Conservation (phyloP, 2,888 invertebrate species). For the Myopa testacea region DNA sequence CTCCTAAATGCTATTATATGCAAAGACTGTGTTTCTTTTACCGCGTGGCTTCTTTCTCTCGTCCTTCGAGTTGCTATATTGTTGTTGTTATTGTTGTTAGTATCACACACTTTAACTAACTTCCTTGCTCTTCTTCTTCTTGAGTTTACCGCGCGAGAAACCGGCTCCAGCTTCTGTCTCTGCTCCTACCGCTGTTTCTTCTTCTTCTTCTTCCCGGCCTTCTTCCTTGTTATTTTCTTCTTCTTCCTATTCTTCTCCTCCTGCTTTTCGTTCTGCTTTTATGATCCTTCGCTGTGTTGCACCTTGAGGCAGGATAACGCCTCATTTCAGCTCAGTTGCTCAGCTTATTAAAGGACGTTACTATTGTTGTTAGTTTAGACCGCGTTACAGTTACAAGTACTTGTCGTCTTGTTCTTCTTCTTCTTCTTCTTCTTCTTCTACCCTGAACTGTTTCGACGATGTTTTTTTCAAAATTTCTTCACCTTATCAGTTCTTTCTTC, state of each 20-base stretch:
- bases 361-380: constrained; percentile 30
- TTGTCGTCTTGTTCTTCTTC: constrained; percentile 35
- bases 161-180: neutral
- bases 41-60: too few relatives aligned
- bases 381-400: constrained; percentile 65
- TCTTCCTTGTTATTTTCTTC: neutral
- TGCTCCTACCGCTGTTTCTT: neutral
- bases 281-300: constrained; percentile 3
- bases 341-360: too few relatives aligned
- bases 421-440: constrained; percentile 10
- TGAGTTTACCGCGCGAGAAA: too few relatives aligned
- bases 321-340: too few relatives aligned
- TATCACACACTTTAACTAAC: too few relatives aligned
- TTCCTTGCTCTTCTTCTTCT: too few relatives aligned
- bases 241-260: neutral
- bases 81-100: too few relatives aligned
- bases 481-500: constrained; percentile 27
- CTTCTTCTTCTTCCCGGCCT: neutral
- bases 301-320: constrained; percentile 21
- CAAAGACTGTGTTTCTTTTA: too few relatives aligned
- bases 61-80: too few relatives aligned
- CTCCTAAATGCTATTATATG: too few relatives aligned
- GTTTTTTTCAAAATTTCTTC: too few relatives aligned
- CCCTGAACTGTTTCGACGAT: constrained; percentile 20
- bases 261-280: neutral